phyloP scores from a whole-genome alignment of 2,888 invertebrate genomes.

The Agrotis clavis region DNA sequence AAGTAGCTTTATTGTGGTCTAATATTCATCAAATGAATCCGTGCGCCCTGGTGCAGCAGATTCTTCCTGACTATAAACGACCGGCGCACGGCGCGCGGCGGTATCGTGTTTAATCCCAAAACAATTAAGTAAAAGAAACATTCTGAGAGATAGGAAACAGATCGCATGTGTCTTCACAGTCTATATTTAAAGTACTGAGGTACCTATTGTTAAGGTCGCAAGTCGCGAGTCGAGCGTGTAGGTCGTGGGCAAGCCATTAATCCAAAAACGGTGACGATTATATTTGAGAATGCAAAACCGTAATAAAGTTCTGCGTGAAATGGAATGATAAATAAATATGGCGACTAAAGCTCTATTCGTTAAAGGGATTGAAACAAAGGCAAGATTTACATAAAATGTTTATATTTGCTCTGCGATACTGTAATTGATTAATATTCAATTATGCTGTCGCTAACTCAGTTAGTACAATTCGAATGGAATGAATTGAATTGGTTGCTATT shows the following conservation, averaged over 20 bases:
- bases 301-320: conserved; percentile 30
- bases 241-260: background rate
- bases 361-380: conserved; percentile 29
- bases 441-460: conserved; percentile 17
- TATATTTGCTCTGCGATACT: conserved; percentile 10
- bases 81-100: too few relatives aligned
- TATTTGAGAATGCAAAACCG: conserved; percentile 19
- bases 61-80: too few relatives aligned
- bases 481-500: conserved; percentile 28
- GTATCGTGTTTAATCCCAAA: too few relatives aligned
- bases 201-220: too few relatives aligned
- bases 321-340: conserved; percentile 43
- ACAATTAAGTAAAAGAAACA: too few relatives aligned
- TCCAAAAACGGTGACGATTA: conserved; percentile 19
- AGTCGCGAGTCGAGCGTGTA: background rate
- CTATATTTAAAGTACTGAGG: too few relatives aligned
- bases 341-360: conserved; percentile 8
- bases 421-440: conserved; percentile 40
- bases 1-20: too few relatives aligned
- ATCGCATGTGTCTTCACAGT: too few relatives aligned
- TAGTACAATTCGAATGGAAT: conserved; percentile 11
- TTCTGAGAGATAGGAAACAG: too few relatives aligned
- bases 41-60: too few relatives aligned
- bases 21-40: too few relatives aligned
- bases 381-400: conserved; percentile 27